phyloP scores from a whole-genome alignment of 2,797 vertebrate species.

The Catharus ustulatus region DNA sequence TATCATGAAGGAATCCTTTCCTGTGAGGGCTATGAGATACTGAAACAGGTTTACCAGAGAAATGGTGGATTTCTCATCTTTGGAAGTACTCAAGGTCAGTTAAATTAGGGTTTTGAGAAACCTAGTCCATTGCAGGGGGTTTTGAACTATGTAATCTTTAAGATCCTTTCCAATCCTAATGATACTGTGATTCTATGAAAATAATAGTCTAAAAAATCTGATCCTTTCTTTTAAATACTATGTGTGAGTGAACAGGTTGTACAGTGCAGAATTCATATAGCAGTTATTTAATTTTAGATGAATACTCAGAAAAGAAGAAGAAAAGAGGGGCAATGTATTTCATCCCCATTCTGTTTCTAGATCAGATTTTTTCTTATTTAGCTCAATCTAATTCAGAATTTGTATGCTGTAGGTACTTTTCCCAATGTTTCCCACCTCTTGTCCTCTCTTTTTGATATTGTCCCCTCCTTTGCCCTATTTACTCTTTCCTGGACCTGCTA shows the following conservation, averaged over 20 bases:
- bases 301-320: background rate
- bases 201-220: background rate
- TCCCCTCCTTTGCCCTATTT: background rate
- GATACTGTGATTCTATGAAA: background rate
- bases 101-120: background rate
- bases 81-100: background rate
- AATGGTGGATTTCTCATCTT: background rate
- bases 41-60: background rate
- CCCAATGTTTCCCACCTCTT: background rate
- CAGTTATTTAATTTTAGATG: background rate
- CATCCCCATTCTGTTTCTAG: background rate
- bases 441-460: background rate
- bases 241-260: background rate
- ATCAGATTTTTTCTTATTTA: background rate
- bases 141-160: background rate
- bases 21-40: accelerated
- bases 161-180: background rate
- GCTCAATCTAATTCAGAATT: background rate
- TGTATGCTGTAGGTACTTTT: background rate
- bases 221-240: background rate
- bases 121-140: background rate
- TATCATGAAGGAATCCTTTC: background rate
- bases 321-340: background rate
- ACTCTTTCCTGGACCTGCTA: background rate
- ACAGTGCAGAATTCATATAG: background rate